These are phyloP conservation scores for Sebastes itinus DNA, from an alignment of 2,797 vertebrate genomes.

Conservation along the genomic window DNA sequence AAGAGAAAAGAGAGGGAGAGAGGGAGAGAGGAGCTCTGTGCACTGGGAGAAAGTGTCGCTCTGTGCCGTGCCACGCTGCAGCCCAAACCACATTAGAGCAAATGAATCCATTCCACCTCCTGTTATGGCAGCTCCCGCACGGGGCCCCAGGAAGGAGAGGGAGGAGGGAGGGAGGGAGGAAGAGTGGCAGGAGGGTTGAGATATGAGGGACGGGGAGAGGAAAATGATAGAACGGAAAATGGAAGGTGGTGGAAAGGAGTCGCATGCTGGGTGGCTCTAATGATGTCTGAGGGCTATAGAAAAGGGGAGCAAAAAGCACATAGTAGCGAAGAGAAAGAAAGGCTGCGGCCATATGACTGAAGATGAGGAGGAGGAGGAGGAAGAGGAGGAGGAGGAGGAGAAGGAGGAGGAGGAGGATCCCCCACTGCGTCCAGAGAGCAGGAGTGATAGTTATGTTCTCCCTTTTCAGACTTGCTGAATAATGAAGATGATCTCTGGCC, in stretches of 20 bases:
- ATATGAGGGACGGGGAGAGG: constrained; percentile 69
- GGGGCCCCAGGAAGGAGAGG: constrained; percentile 69
- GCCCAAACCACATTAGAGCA: constrained; percentile 88
- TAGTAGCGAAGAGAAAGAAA: constrained; percentile 30
- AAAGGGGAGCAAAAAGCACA: constrained; percentile 56
- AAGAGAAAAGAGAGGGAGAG: background rate
- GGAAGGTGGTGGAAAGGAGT: constrained; percentile 74
- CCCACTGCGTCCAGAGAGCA: constrained; percentile 53
- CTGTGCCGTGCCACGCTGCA: constrained; percentile 80
- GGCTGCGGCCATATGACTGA: constrained; percentile 37
- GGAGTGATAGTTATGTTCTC: constrained; percentile 37
- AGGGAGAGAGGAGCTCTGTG: constrained; percentile 62
- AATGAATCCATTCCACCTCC: constrained; percentile 86
- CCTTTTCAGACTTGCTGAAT: constrained; percentile 47
- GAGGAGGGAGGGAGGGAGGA: constrained; percentile 23
- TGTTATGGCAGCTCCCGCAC: constrained; percentile 83
- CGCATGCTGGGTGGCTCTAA: constrained; percentile 76
- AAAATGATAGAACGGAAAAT: constrained; percentile 78
- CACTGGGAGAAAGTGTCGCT: constrained; percentile 79
- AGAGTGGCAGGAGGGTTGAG: constrained; percentile 70
- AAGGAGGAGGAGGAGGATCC: constrained; percentile 25
- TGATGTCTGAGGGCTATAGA: constrained; percentile 76
- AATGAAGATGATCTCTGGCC: constrained; percentile 58
- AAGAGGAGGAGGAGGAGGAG: background rate
- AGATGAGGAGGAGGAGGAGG: background rate